These are phyloP conservation scores for Selenia dentaria DNA, from an alignment of 2,888 invertebrate species.

Conservation along the genomic window DNA sequence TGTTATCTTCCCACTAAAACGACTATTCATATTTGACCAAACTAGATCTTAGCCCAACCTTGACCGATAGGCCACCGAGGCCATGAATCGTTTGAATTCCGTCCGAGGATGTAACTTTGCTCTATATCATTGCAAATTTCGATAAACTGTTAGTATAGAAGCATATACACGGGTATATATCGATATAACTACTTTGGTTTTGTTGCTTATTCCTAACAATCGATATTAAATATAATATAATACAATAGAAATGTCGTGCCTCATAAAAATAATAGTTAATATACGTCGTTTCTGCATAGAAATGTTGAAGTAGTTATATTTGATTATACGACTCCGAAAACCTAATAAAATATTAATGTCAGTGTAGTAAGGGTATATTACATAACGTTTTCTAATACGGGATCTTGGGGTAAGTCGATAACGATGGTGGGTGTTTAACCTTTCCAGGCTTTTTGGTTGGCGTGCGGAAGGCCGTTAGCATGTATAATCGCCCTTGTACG, in stretches of 20 bases:
- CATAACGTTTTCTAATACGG: conserved; percentile 30
- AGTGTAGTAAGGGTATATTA: conserved; percentile 26
- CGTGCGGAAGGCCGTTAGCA: conserved; percentile 59
- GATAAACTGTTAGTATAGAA: no score
- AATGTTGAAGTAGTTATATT: conserved; percentile 11
- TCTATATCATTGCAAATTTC: no score
- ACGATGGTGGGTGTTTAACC: conserved; percentile 35
- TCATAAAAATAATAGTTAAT: conserved; percentile 1
- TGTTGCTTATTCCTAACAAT: no score
- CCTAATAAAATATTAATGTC: conserved; percentile 22
- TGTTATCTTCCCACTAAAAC: no score
- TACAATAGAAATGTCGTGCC: not conserved
- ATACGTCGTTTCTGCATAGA: conserved; percentile 1
- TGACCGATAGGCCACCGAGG: no score
- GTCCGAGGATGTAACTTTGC: no score
- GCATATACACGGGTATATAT: no score
- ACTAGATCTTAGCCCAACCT: no score
- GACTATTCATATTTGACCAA: no score
- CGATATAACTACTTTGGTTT: no score
- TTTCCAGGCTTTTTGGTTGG: conserved; percentile 44
- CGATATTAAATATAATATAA: no score
- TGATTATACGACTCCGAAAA: conserved; percentile 18
- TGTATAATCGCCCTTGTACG: conserved; percentile 61
- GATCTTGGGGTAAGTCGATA: conserved; percentile 34
- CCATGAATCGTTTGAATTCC: no score